phyloP scores from a whole-genome alignment of 2,113 vertebrate species.

The Leuciscus idus region DNA sequence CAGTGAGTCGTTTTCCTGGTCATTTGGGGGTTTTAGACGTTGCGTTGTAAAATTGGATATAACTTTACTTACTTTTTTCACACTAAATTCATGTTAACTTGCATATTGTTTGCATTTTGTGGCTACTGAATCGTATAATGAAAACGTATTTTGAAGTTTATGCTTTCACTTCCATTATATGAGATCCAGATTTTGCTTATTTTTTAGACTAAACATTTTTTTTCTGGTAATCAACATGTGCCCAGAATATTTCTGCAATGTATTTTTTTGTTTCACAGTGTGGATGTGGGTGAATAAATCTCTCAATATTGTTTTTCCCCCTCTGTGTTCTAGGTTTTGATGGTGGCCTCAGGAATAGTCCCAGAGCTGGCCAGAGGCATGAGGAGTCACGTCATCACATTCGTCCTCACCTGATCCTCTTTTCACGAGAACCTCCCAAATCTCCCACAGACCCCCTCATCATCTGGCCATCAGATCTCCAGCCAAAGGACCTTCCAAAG shows the following conservation, averaged over 20 bases:
- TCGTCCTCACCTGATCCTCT: slow-evolving; percentile 16
- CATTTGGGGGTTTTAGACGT: neutral
- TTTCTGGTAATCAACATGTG: neutral
- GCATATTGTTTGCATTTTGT: neutral
- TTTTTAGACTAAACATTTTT: neutral
- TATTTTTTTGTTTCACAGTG: neutral
- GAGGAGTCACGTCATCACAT: slow-evolving; percentile 25
- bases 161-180: neutral
- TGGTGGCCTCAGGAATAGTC: slow-evolving; percentile 17
- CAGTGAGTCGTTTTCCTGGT: neutral
- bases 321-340: slow-evolving; percentile 55
- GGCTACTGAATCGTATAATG: neutral
- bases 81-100: neutral
- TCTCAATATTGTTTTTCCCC: neutral
- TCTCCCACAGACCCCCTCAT: slow-evolving; percentile 20
- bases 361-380: neutral
- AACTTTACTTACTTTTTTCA: neutral
- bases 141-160: neutral
- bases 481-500: slow-evolving; percentile 10
- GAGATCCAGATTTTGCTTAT: neutral
- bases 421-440: neutral
- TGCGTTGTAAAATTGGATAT: neutral
- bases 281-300: neutral
- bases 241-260: neutral
- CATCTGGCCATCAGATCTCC: slow-evolving; percentile 6